Evolutionary conservation across 2,888 invertebrate species (phyloP), one percentile per base, ranked within the genome.

Genomic region (Dicroscelio sp.): DNA sequence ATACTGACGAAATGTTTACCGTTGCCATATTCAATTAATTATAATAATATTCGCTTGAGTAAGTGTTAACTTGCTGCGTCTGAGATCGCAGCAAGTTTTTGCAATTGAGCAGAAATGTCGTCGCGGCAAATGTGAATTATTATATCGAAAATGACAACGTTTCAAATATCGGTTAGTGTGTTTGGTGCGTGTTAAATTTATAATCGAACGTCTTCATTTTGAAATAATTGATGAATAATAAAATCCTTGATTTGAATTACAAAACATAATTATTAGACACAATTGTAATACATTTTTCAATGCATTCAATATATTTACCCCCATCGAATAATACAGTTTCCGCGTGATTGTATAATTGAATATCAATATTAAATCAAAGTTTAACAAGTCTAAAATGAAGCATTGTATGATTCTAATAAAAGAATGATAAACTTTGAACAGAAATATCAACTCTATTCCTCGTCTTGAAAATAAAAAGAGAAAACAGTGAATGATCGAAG

Each of bases 1-100:
- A n/a, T n/a, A 79, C 84, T 55, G 79, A 79, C 80, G 80, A 84
- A 85, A 85, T 89, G 75, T 85, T 85, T 80, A 85, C 75, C 79
- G 85, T 85, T 55, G 65, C 79, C 55, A 23, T 58, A 33, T 89
- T 85, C 84, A 73, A 89, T 89, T 85, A 89, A 85, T 84, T 85
- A 79, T 75, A 79, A 80, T 80, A 76, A 88, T 83, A 78, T 48
- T 71, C 83, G 38, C 52, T 63, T 55, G 78, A 73, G 35, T 69
- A 69, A 76, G 35, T 86, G 80, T 55, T 67, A 67, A 86, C 79
- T 79, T 71, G 14, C 31, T 23, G 65, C 43, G 58, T 83, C 63
- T 73, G 20, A 48, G 60, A 73, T 33, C 48, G 83, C 52, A n/a
- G 20, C 6, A 14, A 25, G 30, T 55, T 55, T 48, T 43, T 65